Evolutionary conservation across 2,888 invertebrate genomes (phyloP), one percentile per base, ranked within the genome.

Genomic region (Hecatera dysodea): DNA sequence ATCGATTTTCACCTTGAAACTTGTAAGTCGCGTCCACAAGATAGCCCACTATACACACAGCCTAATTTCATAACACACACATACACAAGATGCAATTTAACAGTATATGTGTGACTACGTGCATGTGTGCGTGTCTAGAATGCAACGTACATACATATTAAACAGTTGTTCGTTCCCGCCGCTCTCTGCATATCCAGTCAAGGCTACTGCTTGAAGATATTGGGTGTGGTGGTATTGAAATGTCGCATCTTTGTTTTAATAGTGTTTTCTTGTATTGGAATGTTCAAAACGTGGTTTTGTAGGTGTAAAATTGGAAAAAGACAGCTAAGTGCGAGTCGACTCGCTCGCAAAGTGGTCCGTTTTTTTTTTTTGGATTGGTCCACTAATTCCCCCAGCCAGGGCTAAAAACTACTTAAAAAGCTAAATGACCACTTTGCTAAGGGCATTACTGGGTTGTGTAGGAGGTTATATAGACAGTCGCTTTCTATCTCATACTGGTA

Each of bases 91-190:
- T 81, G 75, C 80, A 75, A 67, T 74, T 75, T 86, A 62, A 52
- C 55, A 59, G 65, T 72, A 33, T 9, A 0, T 4, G 44, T 24
- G 24, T 33, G 42, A 6, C 0, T 5, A 12, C 5, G 15, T 27
- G 1, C 36, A 42, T 42, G 44, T 60, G 67, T 73, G 60, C 48
- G 74, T 42, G 67, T 55, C 27, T 77, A 79, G 82, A 79, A 79
- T 82, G 86, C 85, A 84, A 64, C 73, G 82, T 82, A 60, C 69
- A 29, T 4, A 7, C 29, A 81, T 81, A 82, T 84, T 78, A 53
- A 84, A 73, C 55, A 79, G 75, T 27, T 70, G 39, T 15, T 15
- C 39, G 39, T 63, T 12, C 27, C 53, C 46, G 48, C 72, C 78
- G 27, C 67, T 84, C 83, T 78, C 85, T 83, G 75, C 55, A 44